A percentile compares a stretch with the other conserved stretches of the same genome.
Conservation (phyloP, 1,140 invertebrate genomes). For the Drosophila littoralis region DNA sequence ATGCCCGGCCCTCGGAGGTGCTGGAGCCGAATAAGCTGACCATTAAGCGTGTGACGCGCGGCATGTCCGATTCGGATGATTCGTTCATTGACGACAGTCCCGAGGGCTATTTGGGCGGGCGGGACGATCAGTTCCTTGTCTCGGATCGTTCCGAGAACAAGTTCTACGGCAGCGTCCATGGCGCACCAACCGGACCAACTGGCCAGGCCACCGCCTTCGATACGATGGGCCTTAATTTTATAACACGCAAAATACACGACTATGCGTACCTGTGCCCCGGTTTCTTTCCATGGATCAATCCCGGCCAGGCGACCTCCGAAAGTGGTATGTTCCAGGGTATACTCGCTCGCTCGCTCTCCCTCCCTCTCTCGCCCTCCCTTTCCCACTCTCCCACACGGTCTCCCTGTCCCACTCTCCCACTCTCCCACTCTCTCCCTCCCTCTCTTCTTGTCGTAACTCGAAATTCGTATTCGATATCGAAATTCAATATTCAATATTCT, state of each 20-base stretch:
- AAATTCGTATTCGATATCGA: constrained; percentile 14
- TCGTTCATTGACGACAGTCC: constrained; percentile 91
- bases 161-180: constrained; percentile 89
- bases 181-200: constrained; percentile 81
- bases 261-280: constrained; percentile 93
- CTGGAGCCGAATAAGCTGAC: constrained; percentile 81
- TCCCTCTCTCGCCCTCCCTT: not conserved
- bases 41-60: constrained; percentile 85
- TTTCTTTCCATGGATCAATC: constrained; percentile 94
- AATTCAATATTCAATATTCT: constrained; percentile 35
- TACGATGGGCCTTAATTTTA: constrained; percentile 86
- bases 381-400: not conserved
- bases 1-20: constrained; percentile 85
- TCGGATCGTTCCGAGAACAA: constrained; percentile 93
- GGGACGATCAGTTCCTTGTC: constrained; percentile 94
- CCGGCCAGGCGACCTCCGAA: constrained; percentile 92
- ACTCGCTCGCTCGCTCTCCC: too few species aligned
- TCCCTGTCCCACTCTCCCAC: not conserved
- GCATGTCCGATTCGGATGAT: constrained; percentile 93
- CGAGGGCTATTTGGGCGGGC: constrained; percentile 89
- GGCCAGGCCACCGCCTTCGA: constrained; percentile 84
- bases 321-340: constrained; percentile 87
- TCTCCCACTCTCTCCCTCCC: not conserved
- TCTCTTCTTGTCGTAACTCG: not conserved
- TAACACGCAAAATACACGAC: constrained; percentile 87